Evolutionary conservation across 2,888 invertebrate genomes (phyloP).

Genomic region (Ennomos quercinarius): DNA sequence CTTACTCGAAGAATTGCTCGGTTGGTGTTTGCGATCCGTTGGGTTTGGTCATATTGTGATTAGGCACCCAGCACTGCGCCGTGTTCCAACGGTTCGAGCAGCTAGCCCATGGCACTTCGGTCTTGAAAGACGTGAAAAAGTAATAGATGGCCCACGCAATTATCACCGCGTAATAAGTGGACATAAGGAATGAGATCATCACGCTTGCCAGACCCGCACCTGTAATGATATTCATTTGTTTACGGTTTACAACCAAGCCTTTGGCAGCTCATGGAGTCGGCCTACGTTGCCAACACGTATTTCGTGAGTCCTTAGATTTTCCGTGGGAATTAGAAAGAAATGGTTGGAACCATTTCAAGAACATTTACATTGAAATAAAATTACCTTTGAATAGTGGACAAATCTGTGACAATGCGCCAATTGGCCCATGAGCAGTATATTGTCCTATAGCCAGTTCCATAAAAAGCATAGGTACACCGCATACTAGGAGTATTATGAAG

Average conservation of each 20-base stretch:
- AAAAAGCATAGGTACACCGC: conserved; percentile 96
- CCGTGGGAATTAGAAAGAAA: too few species aligned
- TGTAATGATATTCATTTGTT: conserved; percentile 67
- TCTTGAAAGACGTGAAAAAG: conserved; percentile 95
- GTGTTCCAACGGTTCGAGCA: conserved; percentile 96
- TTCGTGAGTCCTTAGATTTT: too few species aligned
- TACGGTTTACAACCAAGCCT: not conserved
- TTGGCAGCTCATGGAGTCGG: not conserved
- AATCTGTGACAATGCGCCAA: conserved; percentile 95
- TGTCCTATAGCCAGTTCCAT: conserved; percentile 98
- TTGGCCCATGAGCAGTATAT: conserved; percentile 96
- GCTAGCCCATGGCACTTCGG: conserved; percentile 95
- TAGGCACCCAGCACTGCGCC: conserved; percentile 92
- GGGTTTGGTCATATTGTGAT: conserved; percentile 88
- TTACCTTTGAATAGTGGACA: conserved; percentile 97
- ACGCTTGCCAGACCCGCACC: conserved; percentile 97
- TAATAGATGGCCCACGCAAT: conserved; percentile 98
- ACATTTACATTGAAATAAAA: conserved; percentile 34
- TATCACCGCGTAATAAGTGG: conserved; percentile 97
- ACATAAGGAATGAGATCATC: conserved; percentile 97
- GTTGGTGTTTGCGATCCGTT: conserved; percentile 92
- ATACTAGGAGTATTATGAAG: conserved; percentile 95
- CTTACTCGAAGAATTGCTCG: conserved; percentile 97
- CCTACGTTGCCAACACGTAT: too few species aligned
- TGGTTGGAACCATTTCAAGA: too few species aligned